phyloP scores from a whole-genome alignment of 2,888 invertebrate species.

The Leptopilina drosophilae region DNA sequence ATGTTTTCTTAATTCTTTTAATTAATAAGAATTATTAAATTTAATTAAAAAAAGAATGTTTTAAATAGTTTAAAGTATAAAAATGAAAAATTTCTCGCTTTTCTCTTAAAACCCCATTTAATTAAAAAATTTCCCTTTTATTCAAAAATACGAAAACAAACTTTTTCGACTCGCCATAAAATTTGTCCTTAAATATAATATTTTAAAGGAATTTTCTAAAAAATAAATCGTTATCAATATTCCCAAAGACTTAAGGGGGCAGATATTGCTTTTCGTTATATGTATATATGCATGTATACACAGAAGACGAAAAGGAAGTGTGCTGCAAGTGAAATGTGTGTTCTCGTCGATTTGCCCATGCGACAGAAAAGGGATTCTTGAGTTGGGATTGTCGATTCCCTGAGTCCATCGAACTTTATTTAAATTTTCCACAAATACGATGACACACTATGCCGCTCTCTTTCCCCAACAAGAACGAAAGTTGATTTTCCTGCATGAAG shows the following conservation, averaged over 20 bases:
- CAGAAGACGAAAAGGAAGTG: background rate
- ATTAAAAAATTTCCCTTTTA: too few species aligned
- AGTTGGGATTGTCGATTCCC: conserved; percentile 42
- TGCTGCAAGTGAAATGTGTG: conserved; percentile 39
- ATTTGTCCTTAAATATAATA: too few species aligned
- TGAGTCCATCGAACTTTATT: conserved; percentile 53
- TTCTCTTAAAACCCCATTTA: too few species aligned
- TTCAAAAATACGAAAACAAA: too few species aligned
- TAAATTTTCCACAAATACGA: conserved; percentile 58
- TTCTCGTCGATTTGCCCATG: conserved; percentile 48
- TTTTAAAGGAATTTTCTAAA: background rate
- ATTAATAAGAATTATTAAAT: too few species aligned
- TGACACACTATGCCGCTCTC: conserved; percentile 48
- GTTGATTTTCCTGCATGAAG: conserved; percentile 57
- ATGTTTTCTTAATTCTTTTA: too few species aligned
- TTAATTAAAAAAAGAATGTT: too few species aligned
- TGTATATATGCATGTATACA: background rate
- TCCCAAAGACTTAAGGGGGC: background rate
- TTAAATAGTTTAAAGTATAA: too few species aligned
- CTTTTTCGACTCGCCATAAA: too few species aligned
- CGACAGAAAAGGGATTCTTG: conserved; percentile 43
- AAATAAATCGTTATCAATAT: too few species aligned
- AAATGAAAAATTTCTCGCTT: too few species aligned
- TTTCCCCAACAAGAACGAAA: conserved; percentile 37
- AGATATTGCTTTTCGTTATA: conserved; percentile 30